phyloP scores from a whole-genome alignment of 2,113 vertebrate genomes.

The Anhinga rufa region DNA sequence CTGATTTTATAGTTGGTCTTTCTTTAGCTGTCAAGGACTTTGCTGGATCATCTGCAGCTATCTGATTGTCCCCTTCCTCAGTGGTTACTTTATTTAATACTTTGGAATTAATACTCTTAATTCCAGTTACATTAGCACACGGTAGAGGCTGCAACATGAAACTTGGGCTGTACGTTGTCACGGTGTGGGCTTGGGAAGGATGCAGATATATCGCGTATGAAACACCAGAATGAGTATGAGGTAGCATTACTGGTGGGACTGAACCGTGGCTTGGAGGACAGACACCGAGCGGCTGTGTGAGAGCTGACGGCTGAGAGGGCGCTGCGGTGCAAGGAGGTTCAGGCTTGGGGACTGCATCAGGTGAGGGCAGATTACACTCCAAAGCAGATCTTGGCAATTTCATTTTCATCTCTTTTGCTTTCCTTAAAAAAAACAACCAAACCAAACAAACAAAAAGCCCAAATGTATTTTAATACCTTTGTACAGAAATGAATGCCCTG shows the following conservation, averaged over 20 bases:
- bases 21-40: constrained; percentile 10
- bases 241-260: constrained; percentile 75
- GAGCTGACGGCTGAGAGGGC: constrained; percentile 10
- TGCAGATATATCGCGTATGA: constrained; percentile 85
- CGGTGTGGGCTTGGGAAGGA: constrained; percentile 70
- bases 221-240: constrained; percentile 71
- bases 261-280: constrained; percentile 70
- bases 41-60: neutral
- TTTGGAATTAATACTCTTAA: constrained; percentile 4
- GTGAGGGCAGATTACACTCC: neutral
- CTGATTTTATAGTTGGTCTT: neutral
- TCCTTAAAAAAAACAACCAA: constrained; percentile 57
- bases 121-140: constrained; percentile 65
- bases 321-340: neutral
- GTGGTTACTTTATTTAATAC: neutral
- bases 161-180: constrained; percentile 74
- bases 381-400: constrained; percentile 18
- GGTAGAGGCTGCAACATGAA: constrained; percentile 80
- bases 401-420: constrained; percentile 31
- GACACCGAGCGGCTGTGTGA: constrained; percentile 50
- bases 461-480: neutral
- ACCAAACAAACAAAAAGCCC: neutral
- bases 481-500: neutral
- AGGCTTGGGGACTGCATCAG: neutral
- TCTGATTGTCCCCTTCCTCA: neutral